phyloP scores from a whole-genome alignment of 2,888 invertebrate species.

The Spilarctia lutea region DNA sequence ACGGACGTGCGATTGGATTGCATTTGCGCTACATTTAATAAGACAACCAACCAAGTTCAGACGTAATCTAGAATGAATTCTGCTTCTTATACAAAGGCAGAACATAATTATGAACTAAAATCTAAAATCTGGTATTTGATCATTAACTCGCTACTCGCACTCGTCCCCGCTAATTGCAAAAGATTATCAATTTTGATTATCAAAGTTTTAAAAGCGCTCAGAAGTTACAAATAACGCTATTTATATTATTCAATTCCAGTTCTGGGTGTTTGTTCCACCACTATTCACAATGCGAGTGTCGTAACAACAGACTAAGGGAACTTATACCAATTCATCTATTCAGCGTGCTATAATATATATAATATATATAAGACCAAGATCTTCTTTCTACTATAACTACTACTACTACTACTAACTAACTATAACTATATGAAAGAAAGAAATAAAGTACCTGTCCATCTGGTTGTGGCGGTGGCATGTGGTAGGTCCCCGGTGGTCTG shows the following conservation, averaged over 20 bases:
- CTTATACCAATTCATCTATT: too few species aligned
- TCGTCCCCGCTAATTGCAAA: not conserved
- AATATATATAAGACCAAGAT: too few species aligned
- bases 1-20: too few species aligned
- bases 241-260: too few species aligned
- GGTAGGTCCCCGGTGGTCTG: constrained; percentile 80
- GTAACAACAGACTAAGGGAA: too few species aligned
- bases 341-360: too few species aligned
- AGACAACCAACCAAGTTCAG: too few species aligned
- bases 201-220: not conserved
- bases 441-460: constrained; percentile 74
- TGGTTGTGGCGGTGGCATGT: constrained; percentile 83
- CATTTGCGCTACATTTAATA: too few species aligned
- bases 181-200: not conserved
- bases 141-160: not conserved
- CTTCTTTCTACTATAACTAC: not conserved
- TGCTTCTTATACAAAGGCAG: not conserved
- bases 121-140: too few species aligned
- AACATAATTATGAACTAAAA: not conserved
- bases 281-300: too few species aligned
- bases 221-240: not conserved
- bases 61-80: not conserved
- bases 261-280: too few species aligned
- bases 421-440: not conserved
- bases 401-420: too few species aligned